Percentiles rank a stretch among this genome's conserved stretches.
Conservation (phyloP, 2,113 vertebrate species). For the Oncorhynchus mykiss region DNA sequence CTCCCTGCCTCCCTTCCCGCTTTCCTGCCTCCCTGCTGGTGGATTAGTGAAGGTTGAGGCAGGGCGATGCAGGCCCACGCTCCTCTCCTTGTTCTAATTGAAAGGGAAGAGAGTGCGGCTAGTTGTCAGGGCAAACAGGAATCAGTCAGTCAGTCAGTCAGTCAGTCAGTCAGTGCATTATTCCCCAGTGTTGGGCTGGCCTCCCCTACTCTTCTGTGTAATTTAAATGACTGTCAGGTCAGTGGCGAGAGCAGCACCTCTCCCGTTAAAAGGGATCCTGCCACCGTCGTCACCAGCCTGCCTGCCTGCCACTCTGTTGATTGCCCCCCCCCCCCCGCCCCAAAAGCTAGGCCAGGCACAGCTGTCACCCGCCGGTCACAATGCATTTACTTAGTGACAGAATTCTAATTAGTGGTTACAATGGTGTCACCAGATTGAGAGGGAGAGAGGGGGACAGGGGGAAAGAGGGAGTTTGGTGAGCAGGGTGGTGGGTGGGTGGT, state of each 20-base stretch:
- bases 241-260: constrained; percentile 80
- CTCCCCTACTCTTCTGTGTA: constrained; percentile 67
- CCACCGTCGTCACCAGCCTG: constrained; percentile 83
- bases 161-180: constrained; percentile 74
- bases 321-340: constrained; percentile 71
- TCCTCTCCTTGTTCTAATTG: constrained; percentile 52
- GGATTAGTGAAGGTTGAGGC: constrained; percentile 44
- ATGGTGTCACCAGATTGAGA: constrained; percentile 79
- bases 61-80: constrained; percentile 30
- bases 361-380: constrained; percentile 95
- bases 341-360: constrained; percentile 11
- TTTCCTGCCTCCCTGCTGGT: not conserved
- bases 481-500: constrained; percentile 37
- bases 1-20: not conserved
- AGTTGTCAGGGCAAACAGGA: constrained; percentile 65
- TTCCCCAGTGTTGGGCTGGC: constrained; percentile 81
- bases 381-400: constrained; percentile 99
- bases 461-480: constrained; percentile 49
- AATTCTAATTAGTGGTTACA: constrained; percentile 98
- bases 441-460: constrained; percentile 23
- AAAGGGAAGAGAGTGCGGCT: constrained; percentile 54
- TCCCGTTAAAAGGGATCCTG: constrained; percentile 97
- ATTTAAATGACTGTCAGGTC: constrained; percentile 85
- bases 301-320: constrained; percentile 89
- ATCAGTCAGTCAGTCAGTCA: constrained; percentile 65